Evolutionary conservation across 2,113 vertebrate genomes (phyloP).

Genomic region (Danio rerio): DNA sequence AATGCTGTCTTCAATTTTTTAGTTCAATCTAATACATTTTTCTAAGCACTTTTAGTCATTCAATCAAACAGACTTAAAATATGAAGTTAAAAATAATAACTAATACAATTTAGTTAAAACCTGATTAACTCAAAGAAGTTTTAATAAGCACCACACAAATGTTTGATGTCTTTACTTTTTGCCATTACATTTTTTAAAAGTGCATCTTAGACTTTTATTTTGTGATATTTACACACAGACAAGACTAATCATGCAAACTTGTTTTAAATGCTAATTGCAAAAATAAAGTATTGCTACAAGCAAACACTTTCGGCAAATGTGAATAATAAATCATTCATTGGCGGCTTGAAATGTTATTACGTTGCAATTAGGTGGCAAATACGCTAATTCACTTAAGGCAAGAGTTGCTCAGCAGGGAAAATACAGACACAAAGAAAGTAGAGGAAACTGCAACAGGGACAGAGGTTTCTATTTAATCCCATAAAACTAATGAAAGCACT

Average conservation of each 20-base stretch:
- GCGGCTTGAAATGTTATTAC: neutral
- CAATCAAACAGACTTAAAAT: too few species aligned
- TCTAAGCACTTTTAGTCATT: too few species aligned
- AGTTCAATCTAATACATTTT: too few species aligned
- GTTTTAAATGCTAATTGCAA: neutral
- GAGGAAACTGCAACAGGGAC: conserved; percentile 5
- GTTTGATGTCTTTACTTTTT: too few species aligned
- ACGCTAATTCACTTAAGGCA: neutral
- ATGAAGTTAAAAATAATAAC: too few species aligned
- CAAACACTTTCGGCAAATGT: conserved; percentile 10
- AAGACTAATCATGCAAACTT: neutral
- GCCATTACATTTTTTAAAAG: too few species aligned
- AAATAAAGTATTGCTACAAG: neutral
- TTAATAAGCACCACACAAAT: too few species aligned
- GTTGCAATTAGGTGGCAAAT: neutral
- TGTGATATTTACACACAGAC: too few species aligned
- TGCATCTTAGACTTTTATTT: too few species aligned
- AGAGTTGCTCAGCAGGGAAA: neutral
- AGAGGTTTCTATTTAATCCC: conserved; percentile 5
- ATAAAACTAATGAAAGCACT: conserved; percentile 7
- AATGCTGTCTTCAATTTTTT: too few species aligned
- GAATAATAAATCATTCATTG: conserved; percentile 25
- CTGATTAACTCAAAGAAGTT: too few species aligned
- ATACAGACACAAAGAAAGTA: conserved; percentile 6
- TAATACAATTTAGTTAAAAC: too few species aligned